Percentiles rank a stretch among this genome's conserved stretches.
phyloP scores from a whole-genome alignment of 2,113 vertebrate species.

The Tenrec ecaudatus region DNA sequence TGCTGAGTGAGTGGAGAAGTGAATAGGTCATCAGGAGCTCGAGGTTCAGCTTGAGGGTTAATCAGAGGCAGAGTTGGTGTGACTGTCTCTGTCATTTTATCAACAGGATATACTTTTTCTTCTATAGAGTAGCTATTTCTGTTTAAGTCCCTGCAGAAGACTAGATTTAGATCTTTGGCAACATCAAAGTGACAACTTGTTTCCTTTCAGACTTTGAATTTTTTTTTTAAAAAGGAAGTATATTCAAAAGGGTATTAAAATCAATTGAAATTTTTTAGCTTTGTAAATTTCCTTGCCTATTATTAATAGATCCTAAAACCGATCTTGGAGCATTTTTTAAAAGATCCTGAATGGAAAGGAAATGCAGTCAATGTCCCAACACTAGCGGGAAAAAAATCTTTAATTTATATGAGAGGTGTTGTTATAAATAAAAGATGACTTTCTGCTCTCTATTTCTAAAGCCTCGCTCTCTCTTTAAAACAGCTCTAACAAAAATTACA shows the following conservation, averaged over 20 bases:
- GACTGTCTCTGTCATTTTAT: background rate
- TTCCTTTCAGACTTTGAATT: slow-evolving; percentile 13
- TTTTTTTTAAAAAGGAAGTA: slow-evolving; percentile 1
- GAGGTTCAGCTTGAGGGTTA: background rate
- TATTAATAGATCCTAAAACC: slow-evolving; percentile 28
- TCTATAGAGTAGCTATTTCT: background rate
- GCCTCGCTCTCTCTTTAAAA: background rate
- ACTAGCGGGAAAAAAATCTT: background rate
- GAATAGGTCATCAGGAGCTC: background rate
- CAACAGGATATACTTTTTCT: slow-evolving; percentile 10
- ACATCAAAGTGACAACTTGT: slow-evolving; percentile 1
- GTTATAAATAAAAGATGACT: slow-evolving; percentile 7
- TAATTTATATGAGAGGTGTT: slow-evolving; percentile 35
- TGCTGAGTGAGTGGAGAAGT: background rate
- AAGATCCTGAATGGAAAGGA: slow-evolving; percentile 1
- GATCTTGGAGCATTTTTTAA: slow-evolving; percentile 9
- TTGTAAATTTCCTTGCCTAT: background rate
- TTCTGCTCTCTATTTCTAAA: background rate
- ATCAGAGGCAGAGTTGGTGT: background rate
- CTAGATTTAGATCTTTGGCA: slow-evolving; percentile 40
- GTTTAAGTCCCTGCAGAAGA: slow-evolving; percentile 2
- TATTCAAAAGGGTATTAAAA: slow-evolving; percentile 29
- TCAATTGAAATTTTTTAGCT: background rate
- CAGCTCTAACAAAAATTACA: background rate
- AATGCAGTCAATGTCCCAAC: background rate